Percentiles rank a stretch among this genome's conserved stretches.
phyloP scores from a whole-genome alignment of 2,888 invertebrate species.

The Serripes groenlandicus region DNA sequence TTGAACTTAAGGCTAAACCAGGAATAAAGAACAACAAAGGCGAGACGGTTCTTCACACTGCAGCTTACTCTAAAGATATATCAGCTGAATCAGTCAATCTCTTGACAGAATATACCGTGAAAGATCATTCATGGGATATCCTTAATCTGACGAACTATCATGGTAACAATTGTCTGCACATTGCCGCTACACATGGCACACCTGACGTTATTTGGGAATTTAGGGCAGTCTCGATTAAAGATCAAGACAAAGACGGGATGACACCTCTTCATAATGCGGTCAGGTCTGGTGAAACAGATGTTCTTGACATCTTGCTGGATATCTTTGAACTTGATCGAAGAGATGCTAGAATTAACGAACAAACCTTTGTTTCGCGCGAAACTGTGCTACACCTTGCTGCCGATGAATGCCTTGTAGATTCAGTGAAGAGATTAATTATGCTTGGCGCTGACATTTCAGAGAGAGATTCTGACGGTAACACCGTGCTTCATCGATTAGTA shows the following conservation, averaged over 20 bases:
- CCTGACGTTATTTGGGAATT: constrained; percentile 78
- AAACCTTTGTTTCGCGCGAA: constrained; percentile 65
- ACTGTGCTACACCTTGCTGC: constrained; percentile 75
- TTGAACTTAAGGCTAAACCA: constrained; percentile 77
- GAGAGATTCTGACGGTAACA: constrained; percentile 75
- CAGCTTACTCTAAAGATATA: constrained; percentile 68
- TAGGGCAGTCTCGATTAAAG: constrained; percentile 73
- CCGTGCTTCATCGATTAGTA: constrained; percentile 77
- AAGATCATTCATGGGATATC: constrained; percentile 81
- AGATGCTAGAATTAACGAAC: constrained; percentile 76
- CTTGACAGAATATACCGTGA: constrained; percentile 79
- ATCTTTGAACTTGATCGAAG: constrained; percentile 75
- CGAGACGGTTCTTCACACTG: constrained; percentile 80
- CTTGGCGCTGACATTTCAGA: constrained; percentile 77
- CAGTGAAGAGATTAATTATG: constrained; percentile 72
- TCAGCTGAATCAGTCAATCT: constrained; percentile 66
- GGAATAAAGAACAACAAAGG: constrained; percentile 77
- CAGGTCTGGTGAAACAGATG: constrained; percentile 70
- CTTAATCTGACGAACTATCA: constrained; percentile 77
- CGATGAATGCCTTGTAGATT: constrained; percentile 53
- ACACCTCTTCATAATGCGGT: constrained; percentile 76
- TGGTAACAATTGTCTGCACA: constrained; percentile 82
- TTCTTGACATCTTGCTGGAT: constrained; percentile 73
- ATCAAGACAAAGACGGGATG: constrained; percentile 71
- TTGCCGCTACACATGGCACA: constrained; percentile 77